Conservation (phyloP, 92 coral and sea anemone species). For the Nematostella vectensis region DNA sequence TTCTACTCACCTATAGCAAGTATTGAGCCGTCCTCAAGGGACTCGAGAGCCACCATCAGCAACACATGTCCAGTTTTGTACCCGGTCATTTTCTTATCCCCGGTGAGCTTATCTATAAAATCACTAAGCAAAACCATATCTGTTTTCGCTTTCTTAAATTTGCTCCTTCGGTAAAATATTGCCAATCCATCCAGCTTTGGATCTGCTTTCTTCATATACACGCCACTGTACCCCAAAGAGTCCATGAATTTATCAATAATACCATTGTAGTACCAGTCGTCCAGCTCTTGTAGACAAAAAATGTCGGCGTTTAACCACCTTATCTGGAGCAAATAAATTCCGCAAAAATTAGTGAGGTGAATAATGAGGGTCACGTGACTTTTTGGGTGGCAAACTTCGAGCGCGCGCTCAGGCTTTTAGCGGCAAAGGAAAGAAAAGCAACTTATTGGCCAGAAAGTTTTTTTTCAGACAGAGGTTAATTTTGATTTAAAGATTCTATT, state of each 20-base stretch:
- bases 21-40: neutral
- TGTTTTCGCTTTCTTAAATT: neutral
- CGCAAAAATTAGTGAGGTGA: too few species aligned
- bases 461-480: too few species aligned
- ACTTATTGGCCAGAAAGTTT: too few species aligned
- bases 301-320: conserved; percentile 21
- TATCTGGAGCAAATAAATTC: conserved; percentile 9
- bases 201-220: neutral
- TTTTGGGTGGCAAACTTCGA: too few species aligned
- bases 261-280: neutral
- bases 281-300: conserved; percentile 22
- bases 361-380: too few species aligned
- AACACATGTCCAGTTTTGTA: conserved; percentile 4
- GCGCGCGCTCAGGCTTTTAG: too few species aligned
- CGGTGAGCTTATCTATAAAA: neutral
- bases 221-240: neutral
- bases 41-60: conserved; percentile 1
- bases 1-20: neutral
- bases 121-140: neutral
- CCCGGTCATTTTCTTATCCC: neutral
- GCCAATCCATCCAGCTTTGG: neutral
- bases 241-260: neutral
- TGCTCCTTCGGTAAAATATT: neutral
- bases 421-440: too few species aligned
- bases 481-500: too few species aligned